Base-by-base conservation (phyloP, 2,113 vertebrate species). In the Mormyrus lacerda region DNA sequence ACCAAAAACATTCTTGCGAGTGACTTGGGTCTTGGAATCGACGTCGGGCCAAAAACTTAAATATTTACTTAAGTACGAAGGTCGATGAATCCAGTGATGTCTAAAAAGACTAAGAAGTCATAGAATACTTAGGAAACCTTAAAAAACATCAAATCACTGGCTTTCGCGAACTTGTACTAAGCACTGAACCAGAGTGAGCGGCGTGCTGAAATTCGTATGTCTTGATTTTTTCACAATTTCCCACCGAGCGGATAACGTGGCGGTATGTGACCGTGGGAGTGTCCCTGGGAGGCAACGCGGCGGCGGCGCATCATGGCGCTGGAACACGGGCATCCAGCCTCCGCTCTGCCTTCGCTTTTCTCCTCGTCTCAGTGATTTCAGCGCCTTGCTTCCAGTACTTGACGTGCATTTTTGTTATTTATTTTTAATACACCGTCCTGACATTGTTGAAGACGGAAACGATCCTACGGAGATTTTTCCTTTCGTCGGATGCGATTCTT, bases 251-350 rank as follows among this genome's bases (percentile, higher is more conserved):
- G 61, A 15, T 73, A 73, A 8, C 61, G 61, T 88, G 24, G 87
- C 87, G 55, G 44, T 88, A 88, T 61, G 47, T 61, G 45, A 76
- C 27, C 27, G 58, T 73, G 87, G 87, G 90, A 90, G 91, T 86
- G 89, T 91, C 73, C 91, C 93, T 91, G 86, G 91, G 91, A 73
- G 92, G 76, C 90, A 89, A 91, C 91, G 85, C 84, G 73, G 61
- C 58, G 58, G 58, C 61, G 88, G 91, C 90, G 94, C 93, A 94
- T 92, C 95, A 95, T 96, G 95, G 95, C 94, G 94, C 92, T 93
- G 87, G 86, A 89, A 76, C 79, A 76, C 89, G 24, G 89, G 53
- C 84, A 91, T 79, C 87, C 7, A 90, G 91, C 93, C 89, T 92
- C 91, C 90, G 83, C 69, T 91, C 61, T 91, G 92, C 82, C 92